Conservation (phyloP, 2,113 vertebrate species). For the Cyprinodon brontotheroides region DNA sequence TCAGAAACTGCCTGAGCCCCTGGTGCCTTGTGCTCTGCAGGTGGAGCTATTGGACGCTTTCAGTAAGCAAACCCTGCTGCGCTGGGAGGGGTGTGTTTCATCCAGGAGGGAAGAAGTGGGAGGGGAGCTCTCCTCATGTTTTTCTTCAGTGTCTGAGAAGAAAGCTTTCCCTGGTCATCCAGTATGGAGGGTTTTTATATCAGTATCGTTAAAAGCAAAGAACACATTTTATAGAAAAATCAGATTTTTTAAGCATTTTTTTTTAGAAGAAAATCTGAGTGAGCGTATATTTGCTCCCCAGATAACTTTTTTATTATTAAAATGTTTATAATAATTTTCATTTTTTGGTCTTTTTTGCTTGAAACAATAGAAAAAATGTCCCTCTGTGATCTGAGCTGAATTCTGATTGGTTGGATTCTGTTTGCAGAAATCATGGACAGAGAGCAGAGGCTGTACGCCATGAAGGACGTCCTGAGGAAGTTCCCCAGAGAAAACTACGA, state of each 20-base stretch:
- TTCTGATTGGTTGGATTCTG: slow-evolving; percentile 19
- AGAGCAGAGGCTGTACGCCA: slow-evolving; percentile 91
- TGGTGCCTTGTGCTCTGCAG: slow-evolving; percentile 92
- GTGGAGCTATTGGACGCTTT: slow-evolving; percentile 85
- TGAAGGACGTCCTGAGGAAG: slow-evolving; percentile 90
- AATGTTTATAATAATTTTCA: too few species aligned
- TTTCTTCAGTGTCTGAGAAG: slow-evolving; percentile 16
- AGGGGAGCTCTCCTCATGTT: slow-evolving; percentile 14
- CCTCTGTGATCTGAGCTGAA: background rate
- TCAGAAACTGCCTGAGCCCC: slow-evolving; percentile 93
- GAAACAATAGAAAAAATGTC: too few species aligned
- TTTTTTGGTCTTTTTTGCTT: too few species aligned
- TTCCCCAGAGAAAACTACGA: slow-evolving; percentile 95
- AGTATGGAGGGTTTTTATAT: background rate
- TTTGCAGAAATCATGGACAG: slow-evolving; percentile 89
- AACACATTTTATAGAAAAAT: too few species aligned
- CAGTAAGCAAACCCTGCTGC: slow-evolving; percentile 86
- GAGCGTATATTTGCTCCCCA: too few species aligned
- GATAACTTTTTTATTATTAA: too few species aligned
- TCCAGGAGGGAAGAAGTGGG: slow-evolving; percentile 37
- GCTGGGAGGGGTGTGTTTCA: slow-evolving; percentile 64
- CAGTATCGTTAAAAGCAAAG: too few species aligned
- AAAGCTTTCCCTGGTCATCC: background rate
- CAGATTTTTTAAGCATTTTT: too few species aligned
- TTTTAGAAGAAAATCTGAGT: too few species aligned